Percentiles rank a stretch among this genome's conserved stretches.
Evolutionary conservation across 23 tunicate genomes (phyloP).

Genomic region (Ciona savignyi): DNA sequence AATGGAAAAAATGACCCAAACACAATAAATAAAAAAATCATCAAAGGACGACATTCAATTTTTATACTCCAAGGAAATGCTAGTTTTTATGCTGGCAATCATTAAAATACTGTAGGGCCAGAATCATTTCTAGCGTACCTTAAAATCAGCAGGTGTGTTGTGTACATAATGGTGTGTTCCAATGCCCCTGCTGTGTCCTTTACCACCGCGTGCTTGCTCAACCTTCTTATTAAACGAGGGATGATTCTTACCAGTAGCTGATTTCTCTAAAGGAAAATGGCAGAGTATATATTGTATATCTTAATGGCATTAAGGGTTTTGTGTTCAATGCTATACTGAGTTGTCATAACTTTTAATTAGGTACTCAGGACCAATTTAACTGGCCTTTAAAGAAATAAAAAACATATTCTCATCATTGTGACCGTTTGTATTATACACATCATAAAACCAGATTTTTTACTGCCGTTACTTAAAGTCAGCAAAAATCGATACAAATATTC

Average conservation of each 20-base stretch:
- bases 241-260: not conserved
- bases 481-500: not conserved
- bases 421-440: not conserved
- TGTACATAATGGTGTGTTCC: constrained; percentile 71
- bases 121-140: constrained; percentile 14
- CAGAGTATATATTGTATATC: too few relatives aligned
- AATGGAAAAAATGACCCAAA: too few relatives aligned
- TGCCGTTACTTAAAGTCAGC: not conserved
- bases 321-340: too few relatives aligned
- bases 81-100: not conserved
- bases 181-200: constrained; percentile 38
- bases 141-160: constrained; percentile 83
- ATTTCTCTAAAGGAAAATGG: not conserved
- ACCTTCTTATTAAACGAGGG: not conserved
- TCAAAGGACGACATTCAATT: too few relatives aligned
- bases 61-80: too few relatives aligned
- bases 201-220: not conserved
- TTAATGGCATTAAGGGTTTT: too few relatives aligned
- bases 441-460: too few relatives aligned
- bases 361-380: too few relatives aligned
- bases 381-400: too few relatives aligned
- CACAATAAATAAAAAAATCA: too few relatives aligned
- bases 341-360: too few relatives aligned
- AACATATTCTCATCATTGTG: not conserved
- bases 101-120: not conserved